These are phyloP conservation scores for Eucidaris tribuloides DNA, from an alignment of 35 echinoderm and acorn worm genomes.

Conservation along the genomic window DNA sequence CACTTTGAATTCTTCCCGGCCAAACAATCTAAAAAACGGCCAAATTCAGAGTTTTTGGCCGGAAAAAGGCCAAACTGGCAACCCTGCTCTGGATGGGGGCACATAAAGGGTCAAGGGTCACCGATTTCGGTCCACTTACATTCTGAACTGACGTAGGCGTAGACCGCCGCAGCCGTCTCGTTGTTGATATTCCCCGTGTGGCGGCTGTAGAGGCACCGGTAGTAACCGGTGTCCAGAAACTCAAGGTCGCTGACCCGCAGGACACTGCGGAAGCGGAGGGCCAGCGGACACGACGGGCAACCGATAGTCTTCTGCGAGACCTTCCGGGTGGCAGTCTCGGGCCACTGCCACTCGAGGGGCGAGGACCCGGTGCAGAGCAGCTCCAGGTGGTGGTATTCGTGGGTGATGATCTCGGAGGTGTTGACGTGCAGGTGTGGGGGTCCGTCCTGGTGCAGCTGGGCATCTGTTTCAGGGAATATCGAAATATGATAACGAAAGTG, in stretches of 20 bases:
- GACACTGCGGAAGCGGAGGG: background rate
- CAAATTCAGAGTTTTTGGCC: too few relatives aligned
- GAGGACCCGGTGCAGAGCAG: conserved; percentile 53
- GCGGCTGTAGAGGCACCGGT: conserved; percentile 31
- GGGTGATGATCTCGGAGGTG: background rate
- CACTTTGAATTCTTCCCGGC: too few relatives aligned
- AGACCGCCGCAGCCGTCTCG: conserved; percentile 18
- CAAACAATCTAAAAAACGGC: too few relatives aligned
- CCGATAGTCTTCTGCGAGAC: background rate
- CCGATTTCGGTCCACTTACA: background rate
- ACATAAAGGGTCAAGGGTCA: too few relatives aligned
- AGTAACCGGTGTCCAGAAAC: conserved; percentile 34
- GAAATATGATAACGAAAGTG: too few relatives aligned
- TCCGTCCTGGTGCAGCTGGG: conserved; percentile 20
- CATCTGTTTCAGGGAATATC: too few relatives aligned
- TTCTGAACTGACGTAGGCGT: conserved; percentile 17
- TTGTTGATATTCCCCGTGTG: conserved; percentile 13
- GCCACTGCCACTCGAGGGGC: conserved; percentile 64
- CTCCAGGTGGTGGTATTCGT: conserved; percentile 47
- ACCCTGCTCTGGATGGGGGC: too few relatives aligned
- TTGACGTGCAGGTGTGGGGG: conserved; percentile 30
- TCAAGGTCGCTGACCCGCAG: conserved; percentile 3
- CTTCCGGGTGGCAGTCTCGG: background rate
- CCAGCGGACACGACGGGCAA: conserved; percentile 19
- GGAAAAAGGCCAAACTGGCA: too few relatives aligned